These are phyloP conservation scores for Maniola hyperantus DNA, from an alignment of 2,888 invertebrate species.

Conservation along the genomic window DNA sequence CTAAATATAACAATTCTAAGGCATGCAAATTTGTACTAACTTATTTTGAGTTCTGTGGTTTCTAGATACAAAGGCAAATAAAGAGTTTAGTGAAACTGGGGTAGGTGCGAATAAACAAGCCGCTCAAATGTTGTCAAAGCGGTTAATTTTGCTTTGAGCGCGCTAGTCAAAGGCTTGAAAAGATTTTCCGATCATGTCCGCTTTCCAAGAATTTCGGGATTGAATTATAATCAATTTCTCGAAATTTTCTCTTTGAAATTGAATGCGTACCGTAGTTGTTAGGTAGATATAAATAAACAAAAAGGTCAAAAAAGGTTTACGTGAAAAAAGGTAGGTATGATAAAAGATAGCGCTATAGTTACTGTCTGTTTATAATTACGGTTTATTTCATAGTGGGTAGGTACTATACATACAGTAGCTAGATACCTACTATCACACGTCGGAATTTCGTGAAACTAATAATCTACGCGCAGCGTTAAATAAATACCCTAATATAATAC, in stretches of 20 bases:
- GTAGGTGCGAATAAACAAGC: slow-evolving; percentile 2
- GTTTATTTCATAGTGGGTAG: too few relatives aligned
- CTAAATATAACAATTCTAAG: too few relatives aligned
- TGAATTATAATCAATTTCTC: slow-evolving; percentile 1
- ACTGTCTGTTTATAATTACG: too few relatives aligned
- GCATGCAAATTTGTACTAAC: too few relatives aligned
- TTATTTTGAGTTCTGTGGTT: not conserved
- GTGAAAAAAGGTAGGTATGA: too few relatives aligned
- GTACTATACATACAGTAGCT: too few relatives aligned
- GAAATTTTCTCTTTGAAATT: slow-evolving; percentile 3
- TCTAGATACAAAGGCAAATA: not conserved
- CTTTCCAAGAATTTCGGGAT: slow-evolving; percentile 7
- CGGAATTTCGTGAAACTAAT: too few relatives aligned
- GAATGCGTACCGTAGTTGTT: not conserved
- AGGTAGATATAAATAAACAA: not conserved
- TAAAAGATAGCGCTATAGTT: too few relatives aligned
- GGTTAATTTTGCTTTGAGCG: slow-evolving; percentile 12
- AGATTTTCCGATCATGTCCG: slow-evolving; percentile 15
- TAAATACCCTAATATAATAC: too few relatives aligned
- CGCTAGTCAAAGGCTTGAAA: slow-evolving; percentile 9
- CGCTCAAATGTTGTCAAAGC: slow-evolving; percentile 7
- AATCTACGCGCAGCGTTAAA: too few relatives aligned
- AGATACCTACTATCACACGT: too few relatives aligned
- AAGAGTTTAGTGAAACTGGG: not conserved
- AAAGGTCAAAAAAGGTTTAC: not conserved